A percentile compares a stretch with the other conserved stretches of the same genome.
phyloP scores from a whole-genome alignment of 2,888 invertebrate genomes.

The Tenthredo amoena region DNA sequence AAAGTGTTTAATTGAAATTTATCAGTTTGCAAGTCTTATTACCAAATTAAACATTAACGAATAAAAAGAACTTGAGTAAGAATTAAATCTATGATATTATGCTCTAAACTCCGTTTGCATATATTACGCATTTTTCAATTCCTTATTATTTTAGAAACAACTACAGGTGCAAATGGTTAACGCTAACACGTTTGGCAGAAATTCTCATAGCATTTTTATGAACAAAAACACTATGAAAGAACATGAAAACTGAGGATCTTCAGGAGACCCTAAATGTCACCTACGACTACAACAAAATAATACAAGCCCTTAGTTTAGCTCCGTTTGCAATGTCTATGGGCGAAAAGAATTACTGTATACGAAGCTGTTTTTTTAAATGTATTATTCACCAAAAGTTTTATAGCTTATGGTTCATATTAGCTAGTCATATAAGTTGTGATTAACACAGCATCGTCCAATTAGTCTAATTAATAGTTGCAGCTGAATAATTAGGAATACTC shows the following conservation, averaged over 20 bases:
- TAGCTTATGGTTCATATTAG: not conserved
- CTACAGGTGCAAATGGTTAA: constrained; percentile 33
- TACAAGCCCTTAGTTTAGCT: not conserved
- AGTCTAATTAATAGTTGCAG: not conserved
- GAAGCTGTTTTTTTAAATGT: too few relatives aligned
- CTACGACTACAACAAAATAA: not conserved
- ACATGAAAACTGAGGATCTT: not conserved
- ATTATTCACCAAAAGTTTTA: constrained; percentile 1
- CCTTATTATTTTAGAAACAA: constrained; percentile 8
- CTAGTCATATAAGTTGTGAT: not conserved
- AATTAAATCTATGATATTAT: constrained; percentile 34
- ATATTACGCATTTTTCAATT: constrained; percentile 29
- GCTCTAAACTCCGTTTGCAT: not conserved
- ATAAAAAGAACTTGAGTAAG: not conserved
- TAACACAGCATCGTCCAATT: not conserved
- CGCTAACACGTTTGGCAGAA: constrained; percentile 32
- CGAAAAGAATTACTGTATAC: not conserved
- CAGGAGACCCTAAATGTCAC: not conserved
- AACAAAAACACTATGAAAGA: not conserved
- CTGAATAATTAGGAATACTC: not conserved
- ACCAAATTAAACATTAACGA: not conserved
- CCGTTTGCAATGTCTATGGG: not conserved
- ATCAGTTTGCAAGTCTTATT: constrained; percentile 23
- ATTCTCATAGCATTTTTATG: not conserved
- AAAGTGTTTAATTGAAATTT: constrained; percentile 3